phyloP scores from a whole-genome alignment of 2,888 invertebrate genomes.

The Drosophila birchii region DNA sequence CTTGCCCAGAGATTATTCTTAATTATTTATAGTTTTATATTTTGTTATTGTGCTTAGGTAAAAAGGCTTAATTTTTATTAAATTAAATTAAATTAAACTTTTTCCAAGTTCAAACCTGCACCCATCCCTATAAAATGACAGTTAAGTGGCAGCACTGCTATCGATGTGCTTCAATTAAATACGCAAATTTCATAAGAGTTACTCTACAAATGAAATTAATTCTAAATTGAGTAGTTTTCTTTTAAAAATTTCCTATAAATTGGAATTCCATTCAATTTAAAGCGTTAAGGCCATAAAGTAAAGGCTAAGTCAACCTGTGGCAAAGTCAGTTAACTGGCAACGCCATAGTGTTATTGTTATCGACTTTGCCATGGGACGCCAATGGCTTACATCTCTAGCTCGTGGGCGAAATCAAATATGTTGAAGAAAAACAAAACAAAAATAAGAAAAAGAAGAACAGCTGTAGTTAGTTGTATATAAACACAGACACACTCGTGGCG shows the following conservation, averaged over 20 bases:
- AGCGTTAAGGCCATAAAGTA: background rate
- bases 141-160: conserved; percentile 22
- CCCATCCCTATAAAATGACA: background rate
- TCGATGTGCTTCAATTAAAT: background rate
- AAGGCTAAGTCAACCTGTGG: too few relatives aligned
- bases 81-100: background rate
- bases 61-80: background rate
- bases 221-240: background rate
- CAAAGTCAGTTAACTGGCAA: conserved; percentile 18
- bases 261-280: background rate
- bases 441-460: conserved; percentile 8
- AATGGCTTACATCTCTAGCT: conserved; percentile 18
- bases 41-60: too few relatives aligned
- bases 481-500: conserved; percentile 11
- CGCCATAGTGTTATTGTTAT: conserved; percentile 6
- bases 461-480: conserved; percentile 33
- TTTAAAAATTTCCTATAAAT: too few relatives aligned
- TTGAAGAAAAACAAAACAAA: background rate
- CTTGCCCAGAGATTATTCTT: background rate
- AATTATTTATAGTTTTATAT: background rate
- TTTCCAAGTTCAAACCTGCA: background rate
- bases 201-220: background rate
- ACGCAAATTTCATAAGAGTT: background rate
- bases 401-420: conserved; percentile 21
- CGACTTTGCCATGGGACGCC: conserved; percentile 8